These are phyloP conservation scores for Tapera naevia DNA, from an alignment of 2,797 vertebrate species.

Conservation along the genomic window DNA sequence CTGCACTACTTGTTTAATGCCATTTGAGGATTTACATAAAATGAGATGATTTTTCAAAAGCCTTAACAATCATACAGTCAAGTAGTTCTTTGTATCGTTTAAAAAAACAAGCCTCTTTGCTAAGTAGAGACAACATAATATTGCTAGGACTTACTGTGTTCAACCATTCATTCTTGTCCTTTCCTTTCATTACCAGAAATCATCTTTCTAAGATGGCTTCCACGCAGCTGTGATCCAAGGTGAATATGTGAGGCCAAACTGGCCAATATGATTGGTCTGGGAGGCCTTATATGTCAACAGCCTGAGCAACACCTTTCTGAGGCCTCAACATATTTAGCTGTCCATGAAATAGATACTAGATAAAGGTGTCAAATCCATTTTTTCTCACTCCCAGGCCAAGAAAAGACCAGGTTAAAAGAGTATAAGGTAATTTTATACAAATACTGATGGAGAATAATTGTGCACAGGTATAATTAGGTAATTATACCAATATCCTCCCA, in stretches of 20 bases:
- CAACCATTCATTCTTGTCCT: neutral
- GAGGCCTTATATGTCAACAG: neutral
- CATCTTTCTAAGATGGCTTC: neutral
- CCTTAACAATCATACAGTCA: neutral
- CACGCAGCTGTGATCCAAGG: neutral
- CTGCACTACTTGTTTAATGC: neutral
- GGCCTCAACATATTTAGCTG: neutral
- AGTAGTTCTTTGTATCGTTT: neutral
- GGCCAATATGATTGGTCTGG: neutral
- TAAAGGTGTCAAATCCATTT: neutral
- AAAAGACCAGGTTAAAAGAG: neutral
- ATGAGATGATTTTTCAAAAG: neutral
- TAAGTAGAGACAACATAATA: neutral
- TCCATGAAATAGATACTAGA: neutral
- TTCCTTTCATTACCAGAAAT: neutral
- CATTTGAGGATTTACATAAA: neutral
- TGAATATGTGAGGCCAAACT: neutral
- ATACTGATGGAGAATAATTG: neutral
- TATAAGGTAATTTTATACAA: neutral
- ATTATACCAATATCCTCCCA: neutral
- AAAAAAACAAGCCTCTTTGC: neutral
- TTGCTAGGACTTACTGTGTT: neutral
- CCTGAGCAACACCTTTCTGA: neutral
- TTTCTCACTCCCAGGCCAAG: neutral
- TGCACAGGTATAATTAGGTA: neutral